These are phyloP conservation scores for Agapetus fuscipes DNA, from an alignment of 2,888 invertebrate genomes.

Conservation along the genomic window DNA sequence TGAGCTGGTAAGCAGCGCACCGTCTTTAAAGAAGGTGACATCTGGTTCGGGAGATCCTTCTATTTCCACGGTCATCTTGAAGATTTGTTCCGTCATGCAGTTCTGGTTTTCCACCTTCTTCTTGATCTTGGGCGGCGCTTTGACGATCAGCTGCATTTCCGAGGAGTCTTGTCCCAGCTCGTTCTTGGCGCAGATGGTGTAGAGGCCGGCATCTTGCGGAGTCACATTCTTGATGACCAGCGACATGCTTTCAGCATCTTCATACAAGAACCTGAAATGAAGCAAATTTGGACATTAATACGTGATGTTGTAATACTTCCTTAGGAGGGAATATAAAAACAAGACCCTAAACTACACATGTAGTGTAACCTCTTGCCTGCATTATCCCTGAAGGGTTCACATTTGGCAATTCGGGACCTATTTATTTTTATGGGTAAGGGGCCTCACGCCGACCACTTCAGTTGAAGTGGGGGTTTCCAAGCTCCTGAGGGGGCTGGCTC, in stretches of 20 bases:
- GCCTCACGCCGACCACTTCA: too few relatives aligned
- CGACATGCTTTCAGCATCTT: conserved; percentile 82
- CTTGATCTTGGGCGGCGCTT: conserved; percentile 79
- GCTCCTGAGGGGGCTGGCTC: too few relatives aligned
- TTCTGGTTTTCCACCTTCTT: conserved; percentile 68
- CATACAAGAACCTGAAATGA: conserved; percentile 58
- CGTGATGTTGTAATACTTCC: too few relatives aligned
- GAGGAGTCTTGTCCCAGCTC: conserved; percentile 72
- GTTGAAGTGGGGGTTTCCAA: too few relatives aligned
- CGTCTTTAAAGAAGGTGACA: conserved; percentile 81
- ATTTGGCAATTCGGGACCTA: too few relatives aligned
- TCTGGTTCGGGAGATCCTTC: conserved; percentile 77
- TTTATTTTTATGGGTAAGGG: too few relatives aligned
- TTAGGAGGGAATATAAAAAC: too few relatives aligned
- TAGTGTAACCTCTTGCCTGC: too few relatives aligned
- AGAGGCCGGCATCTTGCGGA: conserved; percentile 73
- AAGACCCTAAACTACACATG: too few relatives aligned
- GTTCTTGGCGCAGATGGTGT: conserved; percentile 71
- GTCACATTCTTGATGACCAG: conserved; percentile 81
- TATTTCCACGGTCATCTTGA: conserved; percentile 72
- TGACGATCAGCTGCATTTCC: conserved; percentile 65
- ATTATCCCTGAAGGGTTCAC: too few relatives aligned
- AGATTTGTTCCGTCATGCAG: conserved; percentile 59
- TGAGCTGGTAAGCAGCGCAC: conserved; percentile 62
- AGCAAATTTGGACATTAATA: background rate